A percentile compares a stretch with the other conserved stretches of the same genome.
Conservation (phyloP, 1,140 invertebrate genomes). For the Papilio polytes region DNA sequence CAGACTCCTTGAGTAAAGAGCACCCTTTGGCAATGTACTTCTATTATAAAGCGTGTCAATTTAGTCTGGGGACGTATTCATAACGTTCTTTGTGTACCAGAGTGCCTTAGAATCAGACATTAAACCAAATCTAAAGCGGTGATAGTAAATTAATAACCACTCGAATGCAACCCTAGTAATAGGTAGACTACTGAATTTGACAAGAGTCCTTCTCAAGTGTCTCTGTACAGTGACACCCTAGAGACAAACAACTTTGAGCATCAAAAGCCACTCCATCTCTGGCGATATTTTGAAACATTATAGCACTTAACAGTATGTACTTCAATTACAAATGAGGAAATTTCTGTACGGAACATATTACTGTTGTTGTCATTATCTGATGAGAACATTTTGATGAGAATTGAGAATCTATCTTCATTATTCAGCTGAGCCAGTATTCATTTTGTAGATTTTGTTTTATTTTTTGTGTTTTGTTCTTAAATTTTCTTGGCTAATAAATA, state of each 20-base stretch:
- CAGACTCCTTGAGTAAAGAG: neutral
- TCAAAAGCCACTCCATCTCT: no score
- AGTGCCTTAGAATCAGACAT: neutral
- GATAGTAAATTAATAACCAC: conserved; percentile 1
- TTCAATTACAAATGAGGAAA: no score
- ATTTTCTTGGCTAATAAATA: no score
- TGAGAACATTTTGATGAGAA: no score
- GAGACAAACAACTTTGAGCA: no score
- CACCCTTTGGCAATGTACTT: conserved; percentile 7
- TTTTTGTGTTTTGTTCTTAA: no score
- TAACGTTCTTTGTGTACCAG: neutral
- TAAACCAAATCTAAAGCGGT: conserved; percentile 6
- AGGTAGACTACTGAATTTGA: neutral
- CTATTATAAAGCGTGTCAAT: conserved; percentile 8
- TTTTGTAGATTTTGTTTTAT: no score
- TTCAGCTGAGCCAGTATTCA: no score
- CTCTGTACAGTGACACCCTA: neutral
- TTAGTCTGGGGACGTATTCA: neutral
- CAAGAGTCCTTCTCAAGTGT: neutral
- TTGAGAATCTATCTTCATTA: no score
- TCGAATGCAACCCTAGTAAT: neutral
- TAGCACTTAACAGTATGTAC: no score
- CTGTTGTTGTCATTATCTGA: no score
- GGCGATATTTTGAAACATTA: no score
- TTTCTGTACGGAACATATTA: neutral